phyloP scores from a whole-genome alignment of 1,140 invertebrate species.

The Drosophila ananassae region DNA sequence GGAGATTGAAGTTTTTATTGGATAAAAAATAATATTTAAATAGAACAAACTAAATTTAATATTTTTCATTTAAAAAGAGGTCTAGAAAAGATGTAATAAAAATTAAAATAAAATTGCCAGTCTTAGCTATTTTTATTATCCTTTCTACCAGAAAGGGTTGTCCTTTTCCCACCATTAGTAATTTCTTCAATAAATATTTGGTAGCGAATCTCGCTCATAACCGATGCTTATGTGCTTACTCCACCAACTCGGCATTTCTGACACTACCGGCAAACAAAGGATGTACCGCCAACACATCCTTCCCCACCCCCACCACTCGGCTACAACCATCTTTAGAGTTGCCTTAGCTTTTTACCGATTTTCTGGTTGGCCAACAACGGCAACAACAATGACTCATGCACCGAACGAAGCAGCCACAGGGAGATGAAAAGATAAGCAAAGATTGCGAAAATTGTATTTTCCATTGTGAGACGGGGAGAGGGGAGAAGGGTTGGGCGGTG shows the following conservation, averaged over 20 bases:
- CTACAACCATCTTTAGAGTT: slow-evolving; percentile 23
- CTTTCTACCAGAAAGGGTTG: no score
- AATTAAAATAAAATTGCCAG: no score
- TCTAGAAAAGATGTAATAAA: no score
- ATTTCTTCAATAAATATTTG: neutral
- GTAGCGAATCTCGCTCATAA: slow-evolving; percentile 32
- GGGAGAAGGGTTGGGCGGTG: neutral
- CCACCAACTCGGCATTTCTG: slow-evolving; percentile 50
- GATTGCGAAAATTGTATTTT: slow-evolving; percentile 81
- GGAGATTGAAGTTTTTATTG: neutral
- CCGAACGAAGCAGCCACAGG: slow-evolving; percentile 44
- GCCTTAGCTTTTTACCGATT: slow-evolving; percentile 62
- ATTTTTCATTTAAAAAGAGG: no score
- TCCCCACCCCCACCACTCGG: neutral
- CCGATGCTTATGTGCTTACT: slow-evolving; percentile 32
- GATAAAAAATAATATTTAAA: neutral
- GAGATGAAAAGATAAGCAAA: slow-evolving; percentile 81
- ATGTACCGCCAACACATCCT: slow-evolving; percentile 40
- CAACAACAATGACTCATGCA: slow-evolving; percentile 49
- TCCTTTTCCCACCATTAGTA: neutral
- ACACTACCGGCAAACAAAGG: slow-evolving; percentile 62
- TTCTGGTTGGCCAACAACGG: slow-evolving; percentile 54
- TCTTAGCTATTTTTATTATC: no score
- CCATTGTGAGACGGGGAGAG: slow-evolving; percentile 54
- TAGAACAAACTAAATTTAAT: neutral